Base-by-base conservation (phyloP, 2,797 vertebrate species). In the Scarus forsteni region DNA sequence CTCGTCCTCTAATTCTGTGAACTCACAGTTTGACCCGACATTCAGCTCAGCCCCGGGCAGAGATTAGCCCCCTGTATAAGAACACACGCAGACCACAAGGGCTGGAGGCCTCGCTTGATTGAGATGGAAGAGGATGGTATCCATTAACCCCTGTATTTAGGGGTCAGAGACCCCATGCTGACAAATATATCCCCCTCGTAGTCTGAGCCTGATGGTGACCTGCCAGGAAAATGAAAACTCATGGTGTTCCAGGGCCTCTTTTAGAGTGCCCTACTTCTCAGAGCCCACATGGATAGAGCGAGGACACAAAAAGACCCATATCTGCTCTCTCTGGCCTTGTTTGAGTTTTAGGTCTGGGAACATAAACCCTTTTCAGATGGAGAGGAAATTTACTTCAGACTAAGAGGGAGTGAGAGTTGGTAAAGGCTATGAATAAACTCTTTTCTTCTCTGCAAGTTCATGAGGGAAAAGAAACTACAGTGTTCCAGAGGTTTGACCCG, bases 61-160 rank as follows among this genome's bases (percentile, higher is more conserved):
- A 73, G 79, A 85, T 83, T 84, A 79, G 66, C 78, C 75, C 67
- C 60, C 57, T 67, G 43, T 59, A 38, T 53, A 14, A 51, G 69
- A 83, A 80, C 79, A 83, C 77, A 74, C 50, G 35, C 42, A 35
- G 52, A 56, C 38, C 69, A 55, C 42, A 34, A 45, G 15, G 61
- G 42, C 75, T 58, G 39, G 69, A 56, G 55, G 64, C 70, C 58
- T 66, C 60, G 36, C 65, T 77, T 79, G 71, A 80, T 71, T 72
- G 64, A 86, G 79, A 75, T 70, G 58, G 73, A 81, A 77, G 64
- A 85, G 90, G 87, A 85, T 88, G 86, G 85, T 63, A 74, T 83
- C 74, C 67, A 85, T 92, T 92, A 90, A 86, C 84, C 83, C 60
- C 10, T 79, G 55, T 18, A 44, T 85, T 80, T 64, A 66, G 60